phyloP scores from a whole-genome alignment of 1,140 invertebrate genomes.

The Drosophila gunungcola region DNA sequence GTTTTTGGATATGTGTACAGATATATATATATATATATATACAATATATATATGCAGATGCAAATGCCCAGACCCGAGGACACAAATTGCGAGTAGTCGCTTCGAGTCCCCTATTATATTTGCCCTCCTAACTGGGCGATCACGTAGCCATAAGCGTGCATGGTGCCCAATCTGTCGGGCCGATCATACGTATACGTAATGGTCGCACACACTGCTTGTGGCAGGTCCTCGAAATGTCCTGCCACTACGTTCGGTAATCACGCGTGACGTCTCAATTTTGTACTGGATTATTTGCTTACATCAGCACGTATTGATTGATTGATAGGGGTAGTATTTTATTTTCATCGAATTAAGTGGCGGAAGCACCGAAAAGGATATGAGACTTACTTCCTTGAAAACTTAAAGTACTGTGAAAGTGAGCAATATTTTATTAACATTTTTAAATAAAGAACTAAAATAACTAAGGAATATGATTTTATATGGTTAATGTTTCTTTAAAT shows the following conservation, averaged over 20 bases:
- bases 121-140: slow-evolving; percentile 47
- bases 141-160: slow-evolving; percentile 35
- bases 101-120: too few species aligned
- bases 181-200: slow-evolving; percentile 14
- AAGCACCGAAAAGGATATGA: background rate
- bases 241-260: slow-evolving; percentile 26
- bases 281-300: slow-evolving; percentile 28
- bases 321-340: slow-evolving; percentile 15
- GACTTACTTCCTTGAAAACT: background rate
- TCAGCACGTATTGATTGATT: slow-evolving; percentile 33
- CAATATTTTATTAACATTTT: too few species aligned
- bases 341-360: background rate
- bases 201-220: background rate
- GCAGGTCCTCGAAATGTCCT: slow-evolving; percentile 24
- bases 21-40: background rate
- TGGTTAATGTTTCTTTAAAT: too few species aligned
- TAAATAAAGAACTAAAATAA: too few species aligned
- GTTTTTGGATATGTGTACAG: background rate
- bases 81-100: slow-evolving; percentile 40
- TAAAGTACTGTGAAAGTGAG: background rate
- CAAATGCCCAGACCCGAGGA: slow-evolving; percentile 9
- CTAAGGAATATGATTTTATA: too few species aligned
- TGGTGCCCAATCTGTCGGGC: slow-evolving; percentile 1
- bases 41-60: slow-evolving; percentile 19
- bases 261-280: slow-evolving; percentile 19